Evolutionary conservation across 2,113 vertebrate species (phyloP), one percentile per base, ranked within the genome.

Genomic region (Oryctolagus cuniculus): DNA sequence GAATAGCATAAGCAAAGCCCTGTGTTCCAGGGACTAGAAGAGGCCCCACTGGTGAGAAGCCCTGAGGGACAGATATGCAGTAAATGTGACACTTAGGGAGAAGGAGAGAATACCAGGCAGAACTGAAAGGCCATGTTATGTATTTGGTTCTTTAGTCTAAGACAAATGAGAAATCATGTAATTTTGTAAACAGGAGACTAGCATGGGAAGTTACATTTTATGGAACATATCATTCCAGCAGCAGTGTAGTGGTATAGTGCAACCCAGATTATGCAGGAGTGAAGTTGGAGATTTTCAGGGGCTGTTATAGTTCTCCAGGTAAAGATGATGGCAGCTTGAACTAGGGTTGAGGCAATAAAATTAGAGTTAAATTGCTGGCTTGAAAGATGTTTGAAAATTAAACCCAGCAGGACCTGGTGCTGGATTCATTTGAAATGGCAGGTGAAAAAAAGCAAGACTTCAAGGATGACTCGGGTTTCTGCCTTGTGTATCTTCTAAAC

Each of bases 201-300:
- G 12, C 24, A 10, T 11, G 17, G 13, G 21, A 84, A 58, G 34
- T 53, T 75, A 66, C 0, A 24, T 36, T 82, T 89, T 79, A 64
- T 36, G 53, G 44, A 49, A 36, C 74, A 1, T 3, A 78, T 63
- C 19, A 24, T 75, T 94, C 51, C 21, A 38, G 6, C 51, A 27
- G 34, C 51, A 27, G 5, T 34, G 87, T 61, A 55, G 10, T n/a
- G 29, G 13, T 29, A 2, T 11, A 49, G 9, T 21, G 3, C 24
- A 77, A 24, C 21, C 17, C 51, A 84, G 21, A 90, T 72, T 85
- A 74, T 66, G 58, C 89, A 94, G 77, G 13, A 78, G 79, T 58
- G 58, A 75, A 64, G 15, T 66, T 5, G 10, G 79, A 74, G 5
- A 11, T 19, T 69, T 95, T 36, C 13, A 79, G 84, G 83, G 29